phyloP scores from a whole-genome alignment of 2,113 vertebrate species.

The Epinephelus moara region DNA sequence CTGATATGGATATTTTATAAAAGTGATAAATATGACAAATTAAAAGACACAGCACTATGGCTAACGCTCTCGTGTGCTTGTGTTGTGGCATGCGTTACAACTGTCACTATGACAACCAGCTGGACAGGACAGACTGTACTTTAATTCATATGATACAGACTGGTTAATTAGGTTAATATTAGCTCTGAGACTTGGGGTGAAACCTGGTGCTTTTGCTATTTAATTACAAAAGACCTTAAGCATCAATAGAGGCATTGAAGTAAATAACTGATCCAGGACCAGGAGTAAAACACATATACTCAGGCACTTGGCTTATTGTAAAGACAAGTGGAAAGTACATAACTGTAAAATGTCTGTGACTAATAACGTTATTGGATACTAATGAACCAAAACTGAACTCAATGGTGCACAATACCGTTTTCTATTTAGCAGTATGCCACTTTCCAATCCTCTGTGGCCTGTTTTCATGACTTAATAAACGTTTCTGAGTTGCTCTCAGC shows the following conservation, averaged over 20 bases:
- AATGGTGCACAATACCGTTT: too few species aligned
- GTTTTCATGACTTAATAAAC: background rate
- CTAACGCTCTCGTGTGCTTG: background rate
- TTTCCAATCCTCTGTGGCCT: background rate
- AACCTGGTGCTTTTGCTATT: background rate
- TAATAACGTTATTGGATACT: background rate
- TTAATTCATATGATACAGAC: background rate
- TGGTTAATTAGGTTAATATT: background rate
- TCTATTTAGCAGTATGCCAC: too few species aligned
- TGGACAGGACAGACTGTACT: background rate
- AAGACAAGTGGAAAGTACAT: background rate
- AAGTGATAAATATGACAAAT: too few species aligned
- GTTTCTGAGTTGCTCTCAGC: background rate
- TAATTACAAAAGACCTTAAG: background rate
- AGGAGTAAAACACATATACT: background rate
- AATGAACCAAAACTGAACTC: background rate
- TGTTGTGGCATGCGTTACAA: slow-evolving; percentile 44
- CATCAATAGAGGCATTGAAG: background rate
- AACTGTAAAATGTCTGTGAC: background rate
- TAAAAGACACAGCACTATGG: background rate
- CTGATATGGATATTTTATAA: fast-evolving
- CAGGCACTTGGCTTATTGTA: background rate
- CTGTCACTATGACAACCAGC: slow-evolving; percentile 83
- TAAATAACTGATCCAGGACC: too few species aligned
- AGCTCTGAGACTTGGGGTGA: fast-evolving